These are phyloP conservation scores for Pentalonia nigronervosa DNA, from an alignment of 1,140 invertebrate species.

Conservation along the genomic window DNA sequence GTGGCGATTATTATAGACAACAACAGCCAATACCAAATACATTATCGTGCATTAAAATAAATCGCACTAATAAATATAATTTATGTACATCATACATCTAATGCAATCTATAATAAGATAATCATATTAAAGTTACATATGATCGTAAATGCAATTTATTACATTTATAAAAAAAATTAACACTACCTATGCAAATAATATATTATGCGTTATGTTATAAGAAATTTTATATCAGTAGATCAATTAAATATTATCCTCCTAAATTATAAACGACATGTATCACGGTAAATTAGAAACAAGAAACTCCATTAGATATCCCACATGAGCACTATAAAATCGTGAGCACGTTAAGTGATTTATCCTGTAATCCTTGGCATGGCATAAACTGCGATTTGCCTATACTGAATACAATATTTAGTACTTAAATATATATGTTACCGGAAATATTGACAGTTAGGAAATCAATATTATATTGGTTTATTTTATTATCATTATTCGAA, in stretches of 20 bases:
- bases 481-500: not conserved
- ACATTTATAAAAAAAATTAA: not conserved
- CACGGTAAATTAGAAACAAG: not conserved
- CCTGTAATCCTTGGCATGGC: not conserved
- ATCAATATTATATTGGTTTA: not conserved
- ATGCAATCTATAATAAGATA: not conserved
- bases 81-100: not conserved
- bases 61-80: no score
- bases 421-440: constrained; percentile 2
- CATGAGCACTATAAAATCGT: not conserved
- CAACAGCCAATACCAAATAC: no score
- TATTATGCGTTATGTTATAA: not conserved
- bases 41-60: no score
- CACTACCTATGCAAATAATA: not conserved
- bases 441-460: not conserved
- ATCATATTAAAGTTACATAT: not conserved
- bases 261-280: not conserved
- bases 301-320: not conserved
- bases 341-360: not conserved
- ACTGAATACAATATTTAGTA: not conserved
- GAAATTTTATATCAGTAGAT: not conserved
- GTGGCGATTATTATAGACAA: no score
- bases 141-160: no score
- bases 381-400: not conserved
- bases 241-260: not conserved